Conservation (phyloP, 2,888 invertebrate species). For the Caenorhabditis doughertyi region DNA sequence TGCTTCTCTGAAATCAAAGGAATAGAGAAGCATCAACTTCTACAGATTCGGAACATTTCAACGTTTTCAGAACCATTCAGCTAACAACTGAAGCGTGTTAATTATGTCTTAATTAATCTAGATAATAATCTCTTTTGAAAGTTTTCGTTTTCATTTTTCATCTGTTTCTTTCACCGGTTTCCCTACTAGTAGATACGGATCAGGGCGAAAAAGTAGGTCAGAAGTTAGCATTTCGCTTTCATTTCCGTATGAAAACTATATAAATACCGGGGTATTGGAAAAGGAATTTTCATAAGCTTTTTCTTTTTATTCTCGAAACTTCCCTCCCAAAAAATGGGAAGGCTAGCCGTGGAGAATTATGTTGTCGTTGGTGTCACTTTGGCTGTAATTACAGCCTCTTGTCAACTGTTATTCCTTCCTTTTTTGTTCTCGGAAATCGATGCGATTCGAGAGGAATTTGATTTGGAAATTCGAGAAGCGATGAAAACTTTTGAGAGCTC, state of each 20-base stretch:
- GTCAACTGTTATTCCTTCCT: conserved; percentile 54
- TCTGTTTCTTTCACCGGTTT: not conserved
- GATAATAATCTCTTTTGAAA: conserved; percentile 18
- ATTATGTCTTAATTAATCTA: not conserved
- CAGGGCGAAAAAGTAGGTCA: conserved; percentile 36
- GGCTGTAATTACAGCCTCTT: conserved; percentile 41
- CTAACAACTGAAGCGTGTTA: conserved; percentile 10
- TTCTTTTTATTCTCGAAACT: too few relatives aligned
- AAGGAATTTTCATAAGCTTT: conserved; percentile 4
- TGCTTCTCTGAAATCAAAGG: too few relatives aligned
- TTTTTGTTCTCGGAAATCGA: conserved; percentile 64
- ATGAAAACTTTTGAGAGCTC: conserved; percentile 45
- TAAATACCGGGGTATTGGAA: conserved; percentile 18
- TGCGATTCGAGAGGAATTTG: conserved; percentile 54
- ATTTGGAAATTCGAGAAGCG: conserved; percentile 46
- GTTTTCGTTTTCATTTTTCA: conserved; percentile 19
- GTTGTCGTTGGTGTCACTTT: conserved; percentile 52
- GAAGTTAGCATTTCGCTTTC: conserved; percentile 10
- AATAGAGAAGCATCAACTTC: too few relatives aligned
- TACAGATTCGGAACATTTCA: not conserved
- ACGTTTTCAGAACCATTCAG: too few relatives aligned
- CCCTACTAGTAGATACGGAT: conserved; percentile 26
- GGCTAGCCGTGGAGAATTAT: conserved; percentile 50
- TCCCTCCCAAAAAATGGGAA: conserved; percentile 24
- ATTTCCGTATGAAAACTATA: conserved; percentile 19